These are phyloP conservation scores for Sciurus vulgaris DNA, from an alignment of 2,797 vertebrate genomes.

Conservation along the genomic window DNA sequence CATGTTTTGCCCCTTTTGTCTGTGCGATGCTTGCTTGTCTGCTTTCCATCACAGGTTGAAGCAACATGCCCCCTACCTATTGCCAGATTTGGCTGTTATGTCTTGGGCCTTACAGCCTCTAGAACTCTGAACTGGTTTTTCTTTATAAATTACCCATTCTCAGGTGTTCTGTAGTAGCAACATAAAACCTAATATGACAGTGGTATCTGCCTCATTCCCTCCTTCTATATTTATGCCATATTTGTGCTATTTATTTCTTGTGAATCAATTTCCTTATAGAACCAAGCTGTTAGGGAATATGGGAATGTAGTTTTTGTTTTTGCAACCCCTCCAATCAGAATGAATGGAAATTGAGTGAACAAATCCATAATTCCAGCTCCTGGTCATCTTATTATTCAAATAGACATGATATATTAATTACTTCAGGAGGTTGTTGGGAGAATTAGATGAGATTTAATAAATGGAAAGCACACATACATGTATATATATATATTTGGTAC, in stretches of 20 bases:
- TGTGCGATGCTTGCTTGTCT: neutral
- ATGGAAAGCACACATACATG: neutral
- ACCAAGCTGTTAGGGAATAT: neutral
- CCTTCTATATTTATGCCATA: neutral
- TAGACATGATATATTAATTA: neutral
- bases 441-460: slow-evolving; percentile 6
- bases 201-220: neutral
- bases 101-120: neutral
- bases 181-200: neutral
- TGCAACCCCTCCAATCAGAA: neutral
- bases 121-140: neutral
- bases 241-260: neutral
- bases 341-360: neutral
- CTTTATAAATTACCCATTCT: neutral
- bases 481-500: neutral
- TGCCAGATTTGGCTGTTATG: neutral
- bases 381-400: neutral
- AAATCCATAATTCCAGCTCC: neutral
- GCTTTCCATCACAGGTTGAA: neutral
- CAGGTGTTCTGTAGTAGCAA: neutral
- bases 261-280: neutral
- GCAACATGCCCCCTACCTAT: neutral
- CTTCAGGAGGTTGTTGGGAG: neutral
- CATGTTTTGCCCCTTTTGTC: neutral
- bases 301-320: slow-evolving; percentile 35